These are phyloP conservation scores for Halictus ligatus DNA, from an alignment of 2,888 invertebrate species.

Conservation along the genomic window DNA sequence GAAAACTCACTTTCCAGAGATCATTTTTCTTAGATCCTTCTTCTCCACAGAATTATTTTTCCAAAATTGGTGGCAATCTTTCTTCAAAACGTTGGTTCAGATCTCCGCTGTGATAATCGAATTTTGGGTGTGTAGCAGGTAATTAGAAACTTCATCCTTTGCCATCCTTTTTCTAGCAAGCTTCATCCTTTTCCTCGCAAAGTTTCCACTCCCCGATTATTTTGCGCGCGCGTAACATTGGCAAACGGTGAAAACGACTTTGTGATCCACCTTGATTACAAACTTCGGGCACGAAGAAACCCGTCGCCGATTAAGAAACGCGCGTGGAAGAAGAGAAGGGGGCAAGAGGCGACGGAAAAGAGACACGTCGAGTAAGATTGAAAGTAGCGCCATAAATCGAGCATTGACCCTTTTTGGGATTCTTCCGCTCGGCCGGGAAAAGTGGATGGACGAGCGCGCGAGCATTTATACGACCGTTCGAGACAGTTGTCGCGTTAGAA, in stretches of 20 bases:
- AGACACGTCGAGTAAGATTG: constrained; percentile 62
- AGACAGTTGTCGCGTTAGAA: constrained; percentile 3
- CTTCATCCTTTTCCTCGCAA: no score
- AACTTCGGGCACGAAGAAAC: constrained; percentile 20
- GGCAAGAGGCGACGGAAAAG: neutral
- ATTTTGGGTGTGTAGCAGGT: neutral
- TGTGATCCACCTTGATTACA: constrained; percentile 16
- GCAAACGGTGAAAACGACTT: neutral
- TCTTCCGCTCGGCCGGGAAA: constrained; percentile 67
- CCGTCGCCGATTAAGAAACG: constrained; percentile 15
- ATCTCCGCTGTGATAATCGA: neutral
- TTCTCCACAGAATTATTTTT: neutral
- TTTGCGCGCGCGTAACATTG: neutral
- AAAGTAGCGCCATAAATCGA: constrained; percentile 65
- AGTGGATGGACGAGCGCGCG: constrained; percentile 53
- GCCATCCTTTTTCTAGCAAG: neutral
- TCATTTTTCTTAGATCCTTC: neutral
- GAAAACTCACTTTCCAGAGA: neutral
- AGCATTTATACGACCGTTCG: constrained; percentile 53
- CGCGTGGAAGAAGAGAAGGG: neutral
- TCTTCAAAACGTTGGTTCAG: neutral
- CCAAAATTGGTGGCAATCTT: neutral
- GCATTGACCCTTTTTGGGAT: constrained; percentile 66
- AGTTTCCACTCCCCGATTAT: neutral
- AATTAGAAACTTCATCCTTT: neutral